Percentiles rank a stretch among this genome's conserved stretches.
Evolutionary conservation across 2,113 vertebrate species (phyloP).

Genomic region (Vimba vimba): DNA sequence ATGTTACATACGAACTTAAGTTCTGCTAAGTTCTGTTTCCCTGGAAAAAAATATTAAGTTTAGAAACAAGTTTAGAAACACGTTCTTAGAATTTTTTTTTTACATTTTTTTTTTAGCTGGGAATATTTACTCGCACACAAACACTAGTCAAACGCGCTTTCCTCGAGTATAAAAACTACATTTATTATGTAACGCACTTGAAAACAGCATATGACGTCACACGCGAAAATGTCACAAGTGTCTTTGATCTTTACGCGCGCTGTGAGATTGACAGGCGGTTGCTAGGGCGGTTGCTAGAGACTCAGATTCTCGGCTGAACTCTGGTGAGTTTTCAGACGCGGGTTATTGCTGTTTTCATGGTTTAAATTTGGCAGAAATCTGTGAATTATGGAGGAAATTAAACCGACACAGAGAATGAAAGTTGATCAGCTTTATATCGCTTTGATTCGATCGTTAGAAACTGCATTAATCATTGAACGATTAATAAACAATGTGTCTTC

Average conservation of each 20-base stretch:
- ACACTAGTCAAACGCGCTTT: too few relatives aligned
- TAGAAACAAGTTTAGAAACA: too few relatives aligned
- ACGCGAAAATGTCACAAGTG: too few relatives aligned
- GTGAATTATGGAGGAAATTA: not conserved
- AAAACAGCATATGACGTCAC: not conserved
- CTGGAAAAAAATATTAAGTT: too few relatives aligned
- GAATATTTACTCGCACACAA: too few relatives aligned
- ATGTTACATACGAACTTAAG: too few relatives aligned
- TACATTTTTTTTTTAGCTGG: too few relatives aligned
- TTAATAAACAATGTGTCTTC: not conserved
- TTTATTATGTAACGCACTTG: not conserved
- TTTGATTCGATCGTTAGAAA: not conserved
- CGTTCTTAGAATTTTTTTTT: too few relatives aligned
- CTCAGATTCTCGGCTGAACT: not conserved
- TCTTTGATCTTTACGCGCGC: not conserved
- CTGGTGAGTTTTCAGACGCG: not conserved
- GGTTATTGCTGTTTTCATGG: not conserved
- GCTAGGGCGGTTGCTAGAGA: slow-evolving; percentile 49
- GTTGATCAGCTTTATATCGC: not conserved
- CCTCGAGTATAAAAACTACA: not conserved
- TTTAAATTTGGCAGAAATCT: not conserved
- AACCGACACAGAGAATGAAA: not conserved
- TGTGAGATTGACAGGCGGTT: slow-evolving; percentile 27
- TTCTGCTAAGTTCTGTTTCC: too few relatives aligned
- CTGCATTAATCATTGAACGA: not conserved